Conservation (phyloP, 2,113 vertebrate species). For the Illadopsis cleaveri region DNA sequence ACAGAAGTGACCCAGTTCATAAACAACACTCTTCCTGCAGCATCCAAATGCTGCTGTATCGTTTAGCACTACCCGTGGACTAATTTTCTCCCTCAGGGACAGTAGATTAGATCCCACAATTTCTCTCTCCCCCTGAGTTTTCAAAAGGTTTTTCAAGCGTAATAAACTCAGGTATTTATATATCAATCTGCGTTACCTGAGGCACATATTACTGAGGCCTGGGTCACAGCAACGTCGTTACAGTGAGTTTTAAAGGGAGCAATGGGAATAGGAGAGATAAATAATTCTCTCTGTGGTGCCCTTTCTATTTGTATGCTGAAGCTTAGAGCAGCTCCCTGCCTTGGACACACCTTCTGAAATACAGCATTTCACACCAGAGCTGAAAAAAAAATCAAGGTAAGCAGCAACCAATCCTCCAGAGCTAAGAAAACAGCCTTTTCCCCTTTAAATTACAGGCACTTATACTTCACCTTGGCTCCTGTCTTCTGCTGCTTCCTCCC, state of each 20-base stretch:
- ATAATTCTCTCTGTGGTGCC: slow-evolving; percentile 7
- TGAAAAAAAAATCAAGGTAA: neutral
- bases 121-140: slow-evolving; percentile 2
- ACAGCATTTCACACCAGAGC: neutral
- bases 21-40: neutral
- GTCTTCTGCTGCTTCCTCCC: slow-evolving; percentile 10
- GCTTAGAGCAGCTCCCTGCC: slow-evolving; percentile 16
- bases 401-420: neutral
- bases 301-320: slow-evolving; percentile 34
- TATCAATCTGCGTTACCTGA: slow-evolving; percentile 53
- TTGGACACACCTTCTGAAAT: slow-evolving; percentile 35
- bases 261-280: slow-evolving; percentile 39
- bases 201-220: slow-evolving; percentile 10
- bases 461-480: slow-evolving; percentile 5
- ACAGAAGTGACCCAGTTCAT: neutral
- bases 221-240: slow-evolving; percentile 40
- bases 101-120: slow-evolving; percentile 36
- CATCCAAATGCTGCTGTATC: neutral
- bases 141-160: slow-evolving; percentile 43
- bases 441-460: slow-evolving; percentile 24
- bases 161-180: slow-evolving; percentile 55
- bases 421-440: neutral
- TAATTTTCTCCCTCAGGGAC: slow-evolving; percentile 47
- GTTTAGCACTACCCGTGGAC: neutral
- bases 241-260: slow-evolving; percentile 30